A percentile compares a stretch with the other conserved stretches of the same genome.
phyloP scores from a whole-genome alignment of 2,797 vertebrate species.

The Phrynocephalus guinanensis region DNA sequence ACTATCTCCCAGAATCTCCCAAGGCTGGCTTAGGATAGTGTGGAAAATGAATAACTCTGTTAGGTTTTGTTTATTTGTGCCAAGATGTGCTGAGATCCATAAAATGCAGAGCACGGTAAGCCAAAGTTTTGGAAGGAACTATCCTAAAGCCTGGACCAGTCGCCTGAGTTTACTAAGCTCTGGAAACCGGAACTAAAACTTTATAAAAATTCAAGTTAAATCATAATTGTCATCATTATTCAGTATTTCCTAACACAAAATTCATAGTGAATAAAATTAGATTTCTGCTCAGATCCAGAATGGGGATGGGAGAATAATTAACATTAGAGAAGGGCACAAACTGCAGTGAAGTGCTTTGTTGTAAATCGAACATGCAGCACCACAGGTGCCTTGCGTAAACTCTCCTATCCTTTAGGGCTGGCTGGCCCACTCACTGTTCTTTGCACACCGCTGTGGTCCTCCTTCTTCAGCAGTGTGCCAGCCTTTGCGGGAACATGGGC shows the following conservation, averaged over 20 bases:
- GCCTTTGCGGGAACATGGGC: no score
- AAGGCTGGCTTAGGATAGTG: no score
- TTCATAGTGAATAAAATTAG: not conserved
- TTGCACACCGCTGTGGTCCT: no score
- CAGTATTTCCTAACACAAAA: not conserved
- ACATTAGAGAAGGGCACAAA: not conserved
- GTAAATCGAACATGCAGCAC: no score
- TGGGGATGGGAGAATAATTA: not conserved
- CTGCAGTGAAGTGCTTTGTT: no score
- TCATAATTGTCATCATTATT: not conserved
- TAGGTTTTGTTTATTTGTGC: no score
- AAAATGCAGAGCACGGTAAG: not conserved
- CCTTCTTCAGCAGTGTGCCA: no score
- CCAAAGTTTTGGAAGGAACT: not conserved
- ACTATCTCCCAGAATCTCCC: no score
- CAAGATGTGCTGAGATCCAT: not conserved
- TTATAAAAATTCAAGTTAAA: not conserved
- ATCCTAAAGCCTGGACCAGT: not conserved
- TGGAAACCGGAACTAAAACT: not conserved
- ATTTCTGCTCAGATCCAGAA: not conserved
- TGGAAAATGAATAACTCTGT: no score
- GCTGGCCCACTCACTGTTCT: no score
- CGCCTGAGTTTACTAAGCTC: not conserved
- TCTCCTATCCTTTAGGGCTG: no score
- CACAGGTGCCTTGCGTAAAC: no score